A percentile compares a stretch with the other conserved stretches of the same genome.
phyloP scores from a whole-genome alignment of 1,140 invertebrate genomes.

The Ceratitis capitata region DNA sequence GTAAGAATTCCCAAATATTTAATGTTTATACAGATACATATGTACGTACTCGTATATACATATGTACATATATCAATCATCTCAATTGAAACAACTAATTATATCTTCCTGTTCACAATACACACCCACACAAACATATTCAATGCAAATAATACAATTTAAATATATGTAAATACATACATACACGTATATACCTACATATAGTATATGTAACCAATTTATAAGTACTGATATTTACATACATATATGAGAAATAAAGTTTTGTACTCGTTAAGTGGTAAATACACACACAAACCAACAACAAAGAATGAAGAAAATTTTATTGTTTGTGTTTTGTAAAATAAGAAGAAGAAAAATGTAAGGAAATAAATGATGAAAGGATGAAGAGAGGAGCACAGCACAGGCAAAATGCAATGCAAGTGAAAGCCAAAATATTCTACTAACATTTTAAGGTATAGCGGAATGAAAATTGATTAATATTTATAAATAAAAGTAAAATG shows the following conservation, averaged over 20 bases:
- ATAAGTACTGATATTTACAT: neutral
- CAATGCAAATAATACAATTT: too few relatives aligned
- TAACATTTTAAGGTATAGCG: slow-evolving; percentile 4
- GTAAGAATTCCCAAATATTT: neutral
- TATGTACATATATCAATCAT: neutral
- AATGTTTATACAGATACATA: neutral
- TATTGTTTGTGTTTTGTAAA: slow-evolving; percentile 1
- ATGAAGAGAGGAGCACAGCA: too few relatives aligned
- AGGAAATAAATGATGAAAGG: neutral
- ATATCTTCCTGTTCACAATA: slow-evolving; percentile 43
- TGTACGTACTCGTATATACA: neutral
- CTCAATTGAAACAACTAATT: neutral
- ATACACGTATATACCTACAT: neutral
- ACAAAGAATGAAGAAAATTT: neutral
- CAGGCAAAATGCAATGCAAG: too few relatives aligned
- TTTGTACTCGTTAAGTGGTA: slow-evolving; percentile 28
- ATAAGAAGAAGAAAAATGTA: neutral
- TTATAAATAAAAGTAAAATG: neutral
- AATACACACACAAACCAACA: slow-evolving; percentile 9
- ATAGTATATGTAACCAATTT: slow-evolving; percentile 12
- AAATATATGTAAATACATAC: neutral
- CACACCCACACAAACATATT: slow-evolving; percentile 3
- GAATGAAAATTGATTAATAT: neutral
- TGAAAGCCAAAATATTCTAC: slow-evolving; percentile 37
- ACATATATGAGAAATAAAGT: slow-evolving; percentile 33